Evolutionary conservation across 2,888 invertebrate genomes (phyloP).

Genomic region (Hetaerina titia): DNA sequence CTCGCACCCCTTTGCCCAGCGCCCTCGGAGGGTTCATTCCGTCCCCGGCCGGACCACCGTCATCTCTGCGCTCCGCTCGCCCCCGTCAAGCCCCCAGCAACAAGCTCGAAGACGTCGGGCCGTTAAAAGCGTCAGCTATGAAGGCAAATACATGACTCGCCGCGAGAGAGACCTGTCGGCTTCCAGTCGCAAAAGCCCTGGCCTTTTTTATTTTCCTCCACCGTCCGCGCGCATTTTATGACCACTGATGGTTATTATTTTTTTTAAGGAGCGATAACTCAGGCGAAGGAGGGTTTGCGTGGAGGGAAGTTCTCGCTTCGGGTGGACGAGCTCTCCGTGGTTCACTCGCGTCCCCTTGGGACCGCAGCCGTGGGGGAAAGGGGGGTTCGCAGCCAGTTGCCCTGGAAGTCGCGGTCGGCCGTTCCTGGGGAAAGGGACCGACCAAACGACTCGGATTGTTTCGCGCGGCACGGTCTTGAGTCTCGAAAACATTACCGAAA

Average conservation of each 20-base stretch:
- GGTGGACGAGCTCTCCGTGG: neutral
- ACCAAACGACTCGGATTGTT: too few species aligned
- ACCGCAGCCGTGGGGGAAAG: constrained; percentile 1
- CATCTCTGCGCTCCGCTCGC: neutral
- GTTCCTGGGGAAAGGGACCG: too few species aligned
- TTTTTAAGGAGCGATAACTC: constrained; percentile 34
- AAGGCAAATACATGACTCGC: too few species aligned
- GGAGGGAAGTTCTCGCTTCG: neutral
- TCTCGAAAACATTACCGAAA: too few species aligned
- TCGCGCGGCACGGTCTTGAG: too few species aligned
- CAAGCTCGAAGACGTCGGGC: too few species aligned
- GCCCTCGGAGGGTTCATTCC: too few species aligned
- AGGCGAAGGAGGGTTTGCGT: neutral
- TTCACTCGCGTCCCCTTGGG: neutral
- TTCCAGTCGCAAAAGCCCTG: neutral
- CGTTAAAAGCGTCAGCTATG: too few species aligned
- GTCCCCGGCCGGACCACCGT: too few species aligned
- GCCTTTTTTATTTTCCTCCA: constrained; percentile 11
- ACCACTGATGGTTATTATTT: neutral
- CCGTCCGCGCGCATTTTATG: neutral
- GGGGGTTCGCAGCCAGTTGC: neutral
- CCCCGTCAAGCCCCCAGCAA: neutral
- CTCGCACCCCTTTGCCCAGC: too few species aligned
- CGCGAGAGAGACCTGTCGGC: neutral
- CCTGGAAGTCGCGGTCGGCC: neutral